These are phyloP conservation scores for Linnaemya tessellans DNA, from an alignment of 2,888 invertebrate species.

Conservation along the genomic window DNA sequence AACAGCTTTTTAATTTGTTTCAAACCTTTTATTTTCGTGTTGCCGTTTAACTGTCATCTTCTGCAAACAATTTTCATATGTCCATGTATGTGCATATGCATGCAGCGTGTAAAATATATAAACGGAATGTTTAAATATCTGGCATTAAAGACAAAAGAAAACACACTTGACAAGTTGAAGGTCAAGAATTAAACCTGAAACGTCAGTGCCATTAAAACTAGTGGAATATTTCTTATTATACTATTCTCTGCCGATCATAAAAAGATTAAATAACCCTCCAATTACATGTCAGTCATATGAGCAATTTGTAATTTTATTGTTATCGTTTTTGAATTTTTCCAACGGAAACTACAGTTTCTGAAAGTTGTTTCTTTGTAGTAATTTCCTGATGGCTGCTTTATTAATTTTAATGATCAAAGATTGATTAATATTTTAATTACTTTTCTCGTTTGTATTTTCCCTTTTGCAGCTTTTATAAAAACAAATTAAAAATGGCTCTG, in stretches of 20 bases:
- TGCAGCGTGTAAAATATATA: no score
- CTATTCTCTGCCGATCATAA: neutral
- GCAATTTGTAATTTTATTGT: neutral
- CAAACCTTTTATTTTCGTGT: no score
- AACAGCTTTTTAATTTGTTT: no score
- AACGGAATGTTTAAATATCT: neutral
- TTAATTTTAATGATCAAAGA: slow-evolving; percentile 10
- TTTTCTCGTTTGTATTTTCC: slow-evolving; percentile 8
- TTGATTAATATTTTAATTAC: neutral
- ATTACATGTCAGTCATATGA: neutral
- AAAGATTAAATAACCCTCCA: slow-evolving; percentile 3
- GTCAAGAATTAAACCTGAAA: slow-evolving; percentile 1
- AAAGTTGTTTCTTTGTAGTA: slow-evolving; percentile 12
- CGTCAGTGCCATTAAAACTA: neutral
- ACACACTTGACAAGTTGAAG: neutral
- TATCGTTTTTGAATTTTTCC: neutral
- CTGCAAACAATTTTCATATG: no score
- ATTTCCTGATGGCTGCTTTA: neutral
- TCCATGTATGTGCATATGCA: no score
- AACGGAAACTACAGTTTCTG: neutral
- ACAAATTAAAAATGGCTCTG: slow-evolving; percentile 77
- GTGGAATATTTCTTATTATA: slow-evolving; percentile 2
- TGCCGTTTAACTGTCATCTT: no score
- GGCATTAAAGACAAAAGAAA: neutral
- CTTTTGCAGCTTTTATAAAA: slow-evolving; percentile 66